Conservation (phyloP, 2,113 vertebrate species). For the Mugil cephalus region DNA sequence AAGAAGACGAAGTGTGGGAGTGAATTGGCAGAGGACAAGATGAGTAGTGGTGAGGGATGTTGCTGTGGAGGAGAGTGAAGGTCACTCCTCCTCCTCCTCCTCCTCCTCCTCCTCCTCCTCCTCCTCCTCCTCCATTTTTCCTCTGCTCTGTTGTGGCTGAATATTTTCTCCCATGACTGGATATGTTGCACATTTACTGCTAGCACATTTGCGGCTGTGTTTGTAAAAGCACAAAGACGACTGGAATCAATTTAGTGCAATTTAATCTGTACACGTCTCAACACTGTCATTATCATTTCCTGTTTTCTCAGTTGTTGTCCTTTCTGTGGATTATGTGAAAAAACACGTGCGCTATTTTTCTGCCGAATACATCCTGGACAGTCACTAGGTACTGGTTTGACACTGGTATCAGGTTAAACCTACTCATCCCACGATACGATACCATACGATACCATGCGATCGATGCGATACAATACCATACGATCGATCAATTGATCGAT, state of each 20-base stretch:
- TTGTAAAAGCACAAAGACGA: not conserved
- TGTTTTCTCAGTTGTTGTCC: not conserved
- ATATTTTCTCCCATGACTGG: slow-evolving; percentile 8
- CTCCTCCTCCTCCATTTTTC: not conserved
- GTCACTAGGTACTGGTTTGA: too few relatives aligned
- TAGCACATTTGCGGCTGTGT: slow-evolving; percentile 6
- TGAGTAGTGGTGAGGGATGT: slow-evolving; percentile 8
- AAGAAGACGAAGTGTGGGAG: slow-evolving; percentile 14
- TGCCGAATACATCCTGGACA: too few relatives aligned
- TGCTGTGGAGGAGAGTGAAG: slow-evolving; percentile 39
- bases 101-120: slow-evolving; percentile 14
- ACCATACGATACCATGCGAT: too few relatives aligned
- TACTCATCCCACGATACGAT: too few relatives aligned
- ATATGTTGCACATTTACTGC: not conserved
- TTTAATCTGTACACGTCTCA: slow-evolving; percentile 3
- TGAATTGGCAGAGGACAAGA: slow-evolving; percentile 11
- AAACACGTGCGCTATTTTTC: too few relatives aligned
- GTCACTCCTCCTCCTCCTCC: slow-evolving; percentile 24
- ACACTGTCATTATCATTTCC: slow-evolving; percentile 1
- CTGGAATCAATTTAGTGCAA: slow-evolving; percentile 11
- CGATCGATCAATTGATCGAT: too few relatives aligned
- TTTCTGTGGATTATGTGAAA: not conserved
- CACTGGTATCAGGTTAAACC: too few relatives aligned
- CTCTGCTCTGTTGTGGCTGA: not conserved
- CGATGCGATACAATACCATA: too few relatives aligned